These are phyloP conservation scores for Malurus cyaneus DNA, from an alignment of 2,113 vertebrate genomes.

Conservation along the genomic window DNA sequence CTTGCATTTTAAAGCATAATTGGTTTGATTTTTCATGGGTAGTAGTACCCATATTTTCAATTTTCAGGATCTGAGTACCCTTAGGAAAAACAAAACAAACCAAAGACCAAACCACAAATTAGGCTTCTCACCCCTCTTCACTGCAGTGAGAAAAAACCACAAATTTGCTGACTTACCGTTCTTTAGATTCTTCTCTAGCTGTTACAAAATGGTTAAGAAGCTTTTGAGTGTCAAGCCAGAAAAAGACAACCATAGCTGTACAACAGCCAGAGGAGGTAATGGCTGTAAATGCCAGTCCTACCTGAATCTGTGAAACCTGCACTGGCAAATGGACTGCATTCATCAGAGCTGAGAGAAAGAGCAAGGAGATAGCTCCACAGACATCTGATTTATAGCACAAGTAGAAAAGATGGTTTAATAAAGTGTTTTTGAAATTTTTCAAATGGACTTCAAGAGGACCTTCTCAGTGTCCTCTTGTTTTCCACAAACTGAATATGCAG, in stretches of 20 bases:
- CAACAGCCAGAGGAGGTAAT: background rate
- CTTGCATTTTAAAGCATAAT: background rate
- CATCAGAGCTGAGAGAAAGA: background rate
- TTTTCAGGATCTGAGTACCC: background rate
- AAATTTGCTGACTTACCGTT: background rate
- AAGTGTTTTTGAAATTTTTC: background rate
- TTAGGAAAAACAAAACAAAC: background rate
- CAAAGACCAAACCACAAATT: background rate
- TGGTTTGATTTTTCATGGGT: background rate
- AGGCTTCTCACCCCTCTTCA: background rate
- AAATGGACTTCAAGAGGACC: background rate
- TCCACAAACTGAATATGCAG: background rate
- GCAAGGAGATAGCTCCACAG: background rate
- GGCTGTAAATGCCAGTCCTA: background rate
- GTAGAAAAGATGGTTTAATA: background rate
- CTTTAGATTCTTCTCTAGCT: background rate
- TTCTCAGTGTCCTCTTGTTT: background rate
- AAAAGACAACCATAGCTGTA: background rate
- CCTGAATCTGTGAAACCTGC: background rate
- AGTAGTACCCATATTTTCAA: background rate
- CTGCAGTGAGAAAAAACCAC: background rate
- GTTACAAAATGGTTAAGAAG: background rate
- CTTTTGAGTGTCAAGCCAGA: background rate
- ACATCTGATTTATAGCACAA: background rate
- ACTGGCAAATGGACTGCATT: background rate